These are phyloP conservation scores for Gobiocypris rarus DNA, from an alignment of 2,113 vertebrate species.

Conservation along the genomic window DNA sequence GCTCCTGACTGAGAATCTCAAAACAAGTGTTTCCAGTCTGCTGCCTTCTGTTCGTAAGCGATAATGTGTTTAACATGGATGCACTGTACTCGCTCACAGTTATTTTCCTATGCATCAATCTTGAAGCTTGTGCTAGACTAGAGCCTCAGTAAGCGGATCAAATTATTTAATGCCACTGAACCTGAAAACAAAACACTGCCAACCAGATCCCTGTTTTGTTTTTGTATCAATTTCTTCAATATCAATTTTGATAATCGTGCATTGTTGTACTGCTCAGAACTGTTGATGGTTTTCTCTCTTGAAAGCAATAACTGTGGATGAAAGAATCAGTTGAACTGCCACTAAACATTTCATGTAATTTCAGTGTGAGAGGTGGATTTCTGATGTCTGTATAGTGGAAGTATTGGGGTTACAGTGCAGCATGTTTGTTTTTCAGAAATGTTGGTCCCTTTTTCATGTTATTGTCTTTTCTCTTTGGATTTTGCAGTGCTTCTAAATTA, in stretches of 20 bases:
- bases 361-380: too few relatives aligned
- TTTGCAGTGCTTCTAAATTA: conserved; percentile 19
- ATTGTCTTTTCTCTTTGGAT: not conserved
- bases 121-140: not conserved
- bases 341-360: not conserved
- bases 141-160: not conserved
- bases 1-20: not conserved
- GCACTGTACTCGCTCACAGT: conserved; percentile 18
- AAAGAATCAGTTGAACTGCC: not conserved
- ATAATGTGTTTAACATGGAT: conserved; percentile 9
- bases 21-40: conserved; percentile 6
- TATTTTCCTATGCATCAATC: not conserved
- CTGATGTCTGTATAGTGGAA: too few relatives aligned
- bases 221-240: not conserved
- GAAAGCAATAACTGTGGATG: not conserved
- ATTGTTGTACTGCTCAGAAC: not conserved
- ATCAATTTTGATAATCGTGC: not conserved
- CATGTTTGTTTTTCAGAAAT: too few relatives aligned
- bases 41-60: not conserved
- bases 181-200: not conserved
- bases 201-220: not conserved
- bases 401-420: too few relatives aligned
- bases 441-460: too few relatives aligned
- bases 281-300: not conserved
- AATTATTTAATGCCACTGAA: not conserved